Evolutionary conservation across 2,797 vertebrate species (phyloP), one percentile per base, ranked within the genome.

Genomic region (Enteromius anoplus): DNA sequence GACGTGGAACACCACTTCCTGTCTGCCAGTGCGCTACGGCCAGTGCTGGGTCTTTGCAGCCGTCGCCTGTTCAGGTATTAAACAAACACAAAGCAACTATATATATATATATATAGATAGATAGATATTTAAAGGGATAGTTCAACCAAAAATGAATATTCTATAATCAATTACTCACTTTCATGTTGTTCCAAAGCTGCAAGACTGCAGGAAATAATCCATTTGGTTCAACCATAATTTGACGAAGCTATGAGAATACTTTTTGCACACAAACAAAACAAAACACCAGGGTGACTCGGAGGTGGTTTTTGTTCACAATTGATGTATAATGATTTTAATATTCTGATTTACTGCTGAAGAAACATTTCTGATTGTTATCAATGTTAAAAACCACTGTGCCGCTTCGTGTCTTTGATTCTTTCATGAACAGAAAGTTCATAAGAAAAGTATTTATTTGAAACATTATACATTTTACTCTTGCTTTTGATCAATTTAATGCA

Each of bases 41-140:
- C 98, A 99, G 92, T 99, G 98, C 91, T 99, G 98, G 98, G 98
- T 99, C 78, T 99, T 98, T 19, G 98, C 98, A 0, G 98, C 98
- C 0, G 96, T 99, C 86, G 97, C 96, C 1, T 99, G 98, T 90
- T 93, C 97, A 10, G 93, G 98, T 98, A 92, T 93, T 94, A 40
- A n/a, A 58, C 4, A 23, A n/a, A 58, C n/a, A 58, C n/a, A 4
- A 11, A 58, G n/a, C 55, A 58, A n/a, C n/a, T 40, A 40, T 37
- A 37, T 37, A 37, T 37, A 37, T 37, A 37, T 37, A 37, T 40
- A 40, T 45, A 40, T 8, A 40, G 8, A 11, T 11, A 45, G 9
- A 45, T 45, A 11, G 9, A 45, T 45, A 45, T 40, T 40, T 40
- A 40, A 8, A 40, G 37, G 37, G 37, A 40, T 37, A 3, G 37